Conservation (phyloP, 64 coral and sea anemone species). For the Exaiptasia diaphana region DNA sequence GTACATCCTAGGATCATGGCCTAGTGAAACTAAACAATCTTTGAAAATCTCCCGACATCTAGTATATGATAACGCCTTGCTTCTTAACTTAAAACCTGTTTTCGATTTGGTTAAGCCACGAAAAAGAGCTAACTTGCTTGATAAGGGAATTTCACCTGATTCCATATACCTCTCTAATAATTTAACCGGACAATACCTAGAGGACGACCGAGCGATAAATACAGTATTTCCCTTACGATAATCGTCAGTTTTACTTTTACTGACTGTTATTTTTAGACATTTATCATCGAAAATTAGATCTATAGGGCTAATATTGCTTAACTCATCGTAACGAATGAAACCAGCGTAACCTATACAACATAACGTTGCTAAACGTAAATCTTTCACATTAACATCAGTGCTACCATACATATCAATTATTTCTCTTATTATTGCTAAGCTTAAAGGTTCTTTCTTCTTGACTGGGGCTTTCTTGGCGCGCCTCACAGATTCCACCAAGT, state of each 20-base stretch:
- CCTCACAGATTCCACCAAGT: slow-evolving; percentile 24
- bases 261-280: slow-evolving; percentile 17
- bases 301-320: not conserved
- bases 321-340: slow-evolving; percentile 21
- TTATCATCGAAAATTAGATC: slow-evolving; percentile 2
- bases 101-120: not conserved
- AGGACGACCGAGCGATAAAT: not conserved
- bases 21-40: slow-evolving; percentile 33
- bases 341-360: slow-evolving; percentile 14
- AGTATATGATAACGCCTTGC: slow-evolving; percentile 16
- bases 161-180: not conserved
- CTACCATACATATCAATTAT: slow-evolving; percentile 1
- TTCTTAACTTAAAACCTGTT: not conserved
- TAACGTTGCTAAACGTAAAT: slow-evolving; percentile 18
- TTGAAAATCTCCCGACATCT: slow-evolving; percentile 53
- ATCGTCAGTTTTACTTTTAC: slow-evolving; percentile 21
- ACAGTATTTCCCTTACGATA: slow-evolving; percentile 23
- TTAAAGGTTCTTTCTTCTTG: slow-evolving; percentile 16
- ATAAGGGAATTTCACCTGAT: too few species aligned
- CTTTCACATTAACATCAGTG: not conserved
- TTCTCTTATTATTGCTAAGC: slow-evolving; percentile 7
- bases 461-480: not conserved
- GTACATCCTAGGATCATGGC: slow-evolving; percentile 22
- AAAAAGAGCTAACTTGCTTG: not conserved
- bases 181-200: slow-evolving; percentile 15